Evolutionary conservation across 2,888 invertebrate species (phyloP), one percentile per base, ranked within the genome.

Genomic region (Epinotia brunnichana): DNA sequence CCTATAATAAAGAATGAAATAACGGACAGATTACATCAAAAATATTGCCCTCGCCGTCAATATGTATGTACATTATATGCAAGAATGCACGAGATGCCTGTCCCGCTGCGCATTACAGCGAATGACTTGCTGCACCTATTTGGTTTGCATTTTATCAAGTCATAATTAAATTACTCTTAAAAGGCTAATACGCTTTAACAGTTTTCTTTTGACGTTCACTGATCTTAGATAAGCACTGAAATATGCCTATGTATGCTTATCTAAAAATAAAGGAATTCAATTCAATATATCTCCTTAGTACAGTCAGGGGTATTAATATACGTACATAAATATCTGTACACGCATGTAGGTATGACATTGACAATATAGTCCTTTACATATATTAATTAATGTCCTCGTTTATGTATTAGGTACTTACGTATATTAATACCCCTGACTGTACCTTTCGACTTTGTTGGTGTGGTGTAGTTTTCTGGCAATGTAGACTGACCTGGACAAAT

Each of bases 151-250:
- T 69, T 75, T 75, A 70, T 76, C 73, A 73, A 75, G 68, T 69
- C 48, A 70, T 74, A 73, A 76, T 76, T 75, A 76, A 75, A 75
- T 75, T 75, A 76, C 70, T 73, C 73, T 56, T 75, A 73, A 74
- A 71, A 69, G 73, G 62, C 57, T 70, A 74, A 70, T 56, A 74
- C 71, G 67, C 61, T 72, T 15, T 44, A 62, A 57, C 19, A 48
- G 19, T 67, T 67, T 56, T 68, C 56, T 54, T 57, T 67, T 72
- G 56, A 60, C 60, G 41, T 67, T 41, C 17, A 61, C 19, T 61
- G 60, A 71, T 67, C 54, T 54, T 56, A 44, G 67, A 48, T 44
- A 61, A 61, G 56, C 60, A 59, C 35, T 60, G 24, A 35, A 39
- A 41, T 53, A 53, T 70, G 15, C 7, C 17, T 61, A 29, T n/a